These are phyloP conservation scores for Heliconius charithonia DNA, from an alignment of 2,888 invertebrate species.

Conservation along the genomic window DNA sequence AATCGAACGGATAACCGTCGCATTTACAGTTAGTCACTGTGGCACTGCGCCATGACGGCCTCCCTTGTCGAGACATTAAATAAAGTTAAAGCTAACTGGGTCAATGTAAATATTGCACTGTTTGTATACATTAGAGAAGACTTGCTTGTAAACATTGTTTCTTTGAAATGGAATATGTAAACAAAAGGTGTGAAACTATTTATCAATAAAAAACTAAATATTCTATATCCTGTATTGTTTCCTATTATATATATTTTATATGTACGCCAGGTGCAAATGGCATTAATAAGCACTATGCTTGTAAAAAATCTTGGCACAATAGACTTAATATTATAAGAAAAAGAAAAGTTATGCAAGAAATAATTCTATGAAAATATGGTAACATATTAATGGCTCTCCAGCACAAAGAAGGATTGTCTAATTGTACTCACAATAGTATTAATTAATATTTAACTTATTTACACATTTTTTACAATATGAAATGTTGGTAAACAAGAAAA, in stretches of 20 bases:
- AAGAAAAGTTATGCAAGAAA: too few relatives aligned
- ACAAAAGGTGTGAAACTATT: not conserved
- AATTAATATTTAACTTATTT: too few relatives aligned
- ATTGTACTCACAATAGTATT: too few relatives aligned
- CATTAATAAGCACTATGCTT: not conserved
- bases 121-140: slow-evolving; percentile 13
- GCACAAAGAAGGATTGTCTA: too few relatives aligned
- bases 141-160: slow-evolving; percentile 18
- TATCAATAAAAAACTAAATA: not conserved
- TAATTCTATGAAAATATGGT: too few relatives aligned
- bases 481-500: too few relatives aligned
- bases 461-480: too few relatives aligned
- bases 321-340: not conserved
- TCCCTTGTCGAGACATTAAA: not conserved
- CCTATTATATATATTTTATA: not conserved
- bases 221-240: not conserved
- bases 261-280: not conserved
- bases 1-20: not conserved
- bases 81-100: not conserved
- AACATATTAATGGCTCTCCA: too few relatives aligned
- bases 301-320: not conserved
- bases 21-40: not conserved
- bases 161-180: slow-evolving; percentile 6
- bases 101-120: slow-evolving; percentile 5
- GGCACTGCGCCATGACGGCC: not conserved